Percentiles rank a stretch among this genome's conserved stretches.
Evolutionary conservation across 2,113 vertebrate genomes (phyloP).

Genomic region (Lagopus muta): DNA sequence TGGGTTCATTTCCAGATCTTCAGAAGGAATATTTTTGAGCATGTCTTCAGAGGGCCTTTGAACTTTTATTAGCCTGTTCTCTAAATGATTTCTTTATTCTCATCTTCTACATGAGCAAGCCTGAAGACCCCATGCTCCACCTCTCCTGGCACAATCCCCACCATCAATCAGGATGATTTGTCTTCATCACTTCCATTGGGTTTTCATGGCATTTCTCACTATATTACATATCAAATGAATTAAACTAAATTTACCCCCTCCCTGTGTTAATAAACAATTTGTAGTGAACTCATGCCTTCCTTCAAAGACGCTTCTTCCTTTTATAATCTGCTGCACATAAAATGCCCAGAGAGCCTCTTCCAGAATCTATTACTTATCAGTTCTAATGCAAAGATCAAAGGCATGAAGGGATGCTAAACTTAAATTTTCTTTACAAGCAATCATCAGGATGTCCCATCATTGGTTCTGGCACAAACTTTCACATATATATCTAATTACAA

Average conservation of each 20-base stretch:
- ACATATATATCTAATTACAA: too few species aligned
- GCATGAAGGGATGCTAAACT: not conserved
- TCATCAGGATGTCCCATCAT: not conserved
- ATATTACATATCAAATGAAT: not conserved
- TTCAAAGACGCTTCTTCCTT: not conserved
- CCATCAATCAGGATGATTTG: not conserved
- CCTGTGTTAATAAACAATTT: not conserved
- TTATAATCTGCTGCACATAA: not conserved
- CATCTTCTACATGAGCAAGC: not conserved
- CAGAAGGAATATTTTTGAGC: not conserved
- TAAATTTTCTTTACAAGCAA: not conserved
- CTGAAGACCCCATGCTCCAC: not conserved
- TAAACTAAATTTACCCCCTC: not conserved
- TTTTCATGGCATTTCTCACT: not conserved
- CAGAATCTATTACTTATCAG: not conserved
- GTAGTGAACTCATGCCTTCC: not conserved
- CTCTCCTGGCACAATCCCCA: not conserved
- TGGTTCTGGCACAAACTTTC: not conserved
- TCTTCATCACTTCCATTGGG: not conserved
- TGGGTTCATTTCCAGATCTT: not conserved
- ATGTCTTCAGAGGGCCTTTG: not conserved
- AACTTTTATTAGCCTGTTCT: not conserved
- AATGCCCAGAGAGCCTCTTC: not conserved
- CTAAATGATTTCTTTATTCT: not conserved
- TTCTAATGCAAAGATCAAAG: slow-evolving; percentile 1